Percentiles rank a stretch among this genome's conserved stretches.
Conservation (phyloP, 2,113 vertebrate genomes). For the Epinephelus moara region DNA sequence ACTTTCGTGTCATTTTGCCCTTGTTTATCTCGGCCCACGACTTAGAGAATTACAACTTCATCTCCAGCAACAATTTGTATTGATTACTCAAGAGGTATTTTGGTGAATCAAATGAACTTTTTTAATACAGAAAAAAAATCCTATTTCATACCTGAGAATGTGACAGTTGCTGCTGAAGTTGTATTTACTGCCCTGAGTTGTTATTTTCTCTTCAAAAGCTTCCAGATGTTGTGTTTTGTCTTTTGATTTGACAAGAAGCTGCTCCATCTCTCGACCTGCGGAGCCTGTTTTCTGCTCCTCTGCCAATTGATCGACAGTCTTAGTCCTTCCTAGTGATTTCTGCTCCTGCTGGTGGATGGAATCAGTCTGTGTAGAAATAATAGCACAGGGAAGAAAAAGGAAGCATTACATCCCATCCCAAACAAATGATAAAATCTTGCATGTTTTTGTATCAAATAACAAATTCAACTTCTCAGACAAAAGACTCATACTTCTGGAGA, state of each 20-base stretch:
- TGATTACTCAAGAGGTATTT: neutral
- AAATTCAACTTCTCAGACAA: neutral
- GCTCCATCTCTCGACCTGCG: constrained; percentile 79
- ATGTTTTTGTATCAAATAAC: neutral
- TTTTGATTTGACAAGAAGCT: constrained; percentile 74
- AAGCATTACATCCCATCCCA: neutral
- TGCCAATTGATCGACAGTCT: constrained; percentile 86
- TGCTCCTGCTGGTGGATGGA: constrained; percentile 89
- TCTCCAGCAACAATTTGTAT: neutral
- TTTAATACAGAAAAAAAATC: neutral
- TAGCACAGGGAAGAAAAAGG: neutral
- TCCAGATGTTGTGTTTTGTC: constrained; percentile 61
- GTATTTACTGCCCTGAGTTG: constrained; percentile 68
- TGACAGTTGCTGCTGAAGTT: constrained; percentile 76
- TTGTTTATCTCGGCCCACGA: neutral
- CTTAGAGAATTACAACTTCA: neutral
- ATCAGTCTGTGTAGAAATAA: constrained; percentile 85
- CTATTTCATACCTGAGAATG: constrained; percentile 78
- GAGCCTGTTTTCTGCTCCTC: constrained; percentile 84
- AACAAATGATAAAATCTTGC: neutral
- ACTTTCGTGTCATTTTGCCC: neutral
- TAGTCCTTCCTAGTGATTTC: constrained; percentile 84
- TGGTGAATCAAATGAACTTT: neutral
- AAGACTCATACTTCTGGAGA: neutral
- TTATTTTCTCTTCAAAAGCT: constrained; percentile 40